Conservation (phyloP, 2,113 vertebrate species). For the Callionymus lyra region DNA sequence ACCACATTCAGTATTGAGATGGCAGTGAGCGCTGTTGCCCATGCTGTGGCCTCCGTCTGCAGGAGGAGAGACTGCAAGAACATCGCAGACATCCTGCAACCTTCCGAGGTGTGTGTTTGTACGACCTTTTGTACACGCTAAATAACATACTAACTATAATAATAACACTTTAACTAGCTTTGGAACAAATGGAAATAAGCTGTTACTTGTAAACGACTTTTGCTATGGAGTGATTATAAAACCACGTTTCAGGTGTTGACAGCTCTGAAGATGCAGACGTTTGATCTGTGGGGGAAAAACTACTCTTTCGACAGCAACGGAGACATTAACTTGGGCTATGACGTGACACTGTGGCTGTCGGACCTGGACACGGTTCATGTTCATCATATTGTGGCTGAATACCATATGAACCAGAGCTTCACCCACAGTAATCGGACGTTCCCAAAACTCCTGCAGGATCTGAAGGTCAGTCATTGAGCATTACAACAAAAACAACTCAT, state of each 20-base stretch:
- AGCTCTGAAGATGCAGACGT: conserved; percentile 54
- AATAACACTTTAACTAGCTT: no score
- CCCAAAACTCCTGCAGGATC: conserved; percentile 45
- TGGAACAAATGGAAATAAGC: no score
- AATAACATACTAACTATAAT: not conserved
- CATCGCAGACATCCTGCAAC: conserved; percentile 58
- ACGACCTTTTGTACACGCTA: no score
- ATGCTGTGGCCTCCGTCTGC: conserved; percentile 70
- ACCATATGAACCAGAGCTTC: conserved; percentile 61
- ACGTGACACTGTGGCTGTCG: conserved; percentile 73
- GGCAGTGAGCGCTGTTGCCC: conserved; percentile 69
- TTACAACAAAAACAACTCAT: no score
- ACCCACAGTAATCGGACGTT: conserved; percentile 42
- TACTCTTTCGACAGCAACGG: conserved; percentile 71
- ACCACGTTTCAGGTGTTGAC: conserved; percentile 62
- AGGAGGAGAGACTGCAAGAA: conserved; percentile 61
- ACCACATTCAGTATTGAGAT: conserved; percentile 69
- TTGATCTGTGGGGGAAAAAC: conserved; percentile 46
- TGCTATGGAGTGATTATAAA: not conserved
- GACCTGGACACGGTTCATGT: conserved; percentile 43
- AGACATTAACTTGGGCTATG: conserved; percentile 74
- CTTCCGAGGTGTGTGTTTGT: conserved; percentile 74
- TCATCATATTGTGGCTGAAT: conserved; percentile 65
- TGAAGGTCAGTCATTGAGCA: conserved; percentile 51
- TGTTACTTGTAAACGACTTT: no score